Conservation (phyloP, 1,140 invertebrate species). For the Dreissena polymorpha region DNA sequence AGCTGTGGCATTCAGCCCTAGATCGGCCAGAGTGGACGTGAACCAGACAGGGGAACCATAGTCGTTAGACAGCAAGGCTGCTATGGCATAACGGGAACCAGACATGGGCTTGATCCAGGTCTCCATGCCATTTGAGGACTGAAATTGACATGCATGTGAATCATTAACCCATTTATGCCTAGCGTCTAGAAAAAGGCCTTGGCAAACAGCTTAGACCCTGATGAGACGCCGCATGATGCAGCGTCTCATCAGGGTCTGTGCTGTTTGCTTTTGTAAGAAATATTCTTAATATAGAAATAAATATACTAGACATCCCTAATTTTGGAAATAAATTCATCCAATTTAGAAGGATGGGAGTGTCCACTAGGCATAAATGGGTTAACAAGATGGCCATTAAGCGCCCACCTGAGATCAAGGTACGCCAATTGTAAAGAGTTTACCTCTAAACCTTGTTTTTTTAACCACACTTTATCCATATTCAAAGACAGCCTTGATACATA, state of each 20-base stretch:
- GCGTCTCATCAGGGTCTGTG: too few species aligned
- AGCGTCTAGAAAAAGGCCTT: too few species aligned
- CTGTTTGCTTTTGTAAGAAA: too few species aligned
- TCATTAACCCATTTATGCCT: too few species aligned
- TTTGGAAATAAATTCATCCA: too few species aligned
- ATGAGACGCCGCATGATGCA: too few species aligned
- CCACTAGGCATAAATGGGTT: too few species aligned
- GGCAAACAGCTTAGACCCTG: too few species aligned
- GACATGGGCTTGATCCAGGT: conserved; percentile 71
- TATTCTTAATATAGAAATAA: too few species aligned
- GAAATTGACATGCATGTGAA: conserved; percentile 1
- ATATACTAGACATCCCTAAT: too few species aligned
- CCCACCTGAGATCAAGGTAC: background rate
- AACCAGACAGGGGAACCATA: conserved; percentile 59
- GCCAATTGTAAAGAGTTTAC: background rate
- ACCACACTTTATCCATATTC: background rate
- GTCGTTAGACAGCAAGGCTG: conserved; percentile 64
- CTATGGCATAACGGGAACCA: conserved; percentile 58
- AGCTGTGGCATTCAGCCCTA: conserved; percentile 87
- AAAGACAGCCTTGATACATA: background rate
- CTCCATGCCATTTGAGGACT: conserved; percentile 33
- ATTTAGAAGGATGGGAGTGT: too few species aligned
- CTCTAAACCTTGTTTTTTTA: background rate
- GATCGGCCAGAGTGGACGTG: conserved; percentile 84
- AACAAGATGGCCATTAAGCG: background rate